A percentile compares a stretch with the other conserved stretches of the same genome.
Evolutionary conservation across 2,888 invertebrate genomes (phyloP).

Genomic region (Theodoxus fluviatilis): DNA sequence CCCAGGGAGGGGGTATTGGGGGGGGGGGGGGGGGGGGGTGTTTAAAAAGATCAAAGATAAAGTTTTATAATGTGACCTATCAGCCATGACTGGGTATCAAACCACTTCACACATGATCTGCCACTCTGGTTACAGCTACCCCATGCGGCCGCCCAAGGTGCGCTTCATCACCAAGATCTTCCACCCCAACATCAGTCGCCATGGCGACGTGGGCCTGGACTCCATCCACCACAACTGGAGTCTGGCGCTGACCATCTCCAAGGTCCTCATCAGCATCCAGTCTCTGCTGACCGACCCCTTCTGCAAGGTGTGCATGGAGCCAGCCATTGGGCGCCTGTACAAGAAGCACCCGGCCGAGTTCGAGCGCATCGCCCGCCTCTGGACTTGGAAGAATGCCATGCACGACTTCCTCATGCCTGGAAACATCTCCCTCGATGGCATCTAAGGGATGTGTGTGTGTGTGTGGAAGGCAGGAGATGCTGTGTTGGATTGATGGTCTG

Average conservation of each 20-base stretch:
- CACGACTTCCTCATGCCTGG: constrained; percentile 57
- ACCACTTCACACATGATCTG: no score
- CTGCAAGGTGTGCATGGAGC: constrained; percentile 90
- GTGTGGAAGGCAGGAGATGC: not conserved
- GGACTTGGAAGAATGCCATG: constrained; percentile 86
- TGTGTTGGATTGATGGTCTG: not conserved
- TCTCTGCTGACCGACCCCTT: constrained; percentile 76
- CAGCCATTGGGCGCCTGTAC: constrained; percentile 81
- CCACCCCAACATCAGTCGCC: constrained; percentile 93
- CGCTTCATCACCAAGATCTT: constrained; percentile 90
- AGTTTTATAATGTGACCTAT: no score
- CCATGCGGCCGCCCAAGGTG: constrained; percentile 89
- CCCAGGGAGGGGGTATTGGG: not conserved
- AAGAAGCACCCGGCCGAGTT: constrained; percentile 76
- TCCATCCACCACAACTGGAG: constrained; percentile 96
- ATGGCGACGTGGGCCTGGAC: constrained; percentile 94
- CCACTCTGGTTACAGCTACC: constrained; percentile 72
- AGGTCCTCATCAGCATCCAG: constrained; percentile 66
- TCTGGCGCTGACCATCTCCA: constrained; percentile 88
- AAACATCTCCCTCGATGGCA: constrained; percentile 49
- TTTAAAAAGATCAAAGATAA: no score
- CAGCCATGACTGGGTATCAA: no score
- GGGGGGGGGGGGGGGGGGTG: no score
- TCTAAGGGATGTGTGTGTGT: constrained; percentile 30
- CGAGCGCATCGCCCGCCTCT: constrained; percentile 81